Percentiles rank a stretch among this genome's conserved stretches.
These are phyloP conservation scores for Hirtodrosophila alboralis DNA, from an alignment of 2,888 invertebrate species.

Conservation along the genomic window DNA sequence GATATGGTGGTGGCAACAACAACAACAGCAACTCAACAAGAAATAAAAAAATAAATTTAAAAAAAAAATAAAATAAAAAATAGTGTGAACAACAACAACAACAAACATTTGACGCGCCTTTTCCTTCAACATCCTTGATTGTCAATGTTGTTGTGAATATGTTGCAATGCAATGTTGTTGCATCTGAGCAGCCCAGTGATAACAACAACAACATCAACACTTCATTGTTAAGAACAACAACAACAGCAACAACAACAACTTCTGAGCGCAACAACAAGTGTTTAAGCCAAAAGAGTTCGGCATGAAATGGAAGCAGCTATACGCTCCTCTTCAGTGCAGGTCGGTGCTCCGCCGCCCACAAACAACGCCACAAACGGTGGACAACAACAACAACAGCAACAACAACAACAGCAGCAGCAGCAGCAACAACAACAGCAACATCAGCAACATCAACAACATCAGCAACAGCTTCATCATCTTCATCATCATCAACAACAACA, in stretches of 20 bases:
- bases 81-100: conserved; percentile 24
- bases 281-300: conserved; percentile 83
- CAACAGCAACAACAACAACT: conserved; percentile 34
- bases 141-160: conserved; percentile 49
- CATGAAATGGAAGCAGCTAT: conserved; percentile 85
- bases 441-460: conserved; percentile 37
- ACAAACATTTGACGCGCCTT: conserved; percentile 34
- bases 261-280: conserved; percentile 77
- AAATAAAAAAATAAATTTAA: too few species aligned
- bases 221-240: conserved; percentile 15
- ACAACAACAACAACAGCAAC: conserved; percentile 77
- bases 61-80: too few species aligned
- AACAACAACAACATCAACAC: conserved; percentile 38
- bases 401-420: conserved; percentile 64
- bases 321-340: conserved; percentile 85
- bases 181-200: conserved; percentile 56
- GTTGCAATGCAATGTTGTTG: conserved; percentile 73
- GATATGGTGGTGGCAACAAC: conserved; percentile 18
- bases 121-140: not conserved
- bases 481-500: conserved; percentile 57
- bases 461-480: conserved; percentile 50
- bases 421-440: conserved; percentile 49
- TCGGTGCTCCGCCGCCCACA: conserved; percentile 84
- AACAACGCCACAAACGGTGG: conserved; percentile 79
- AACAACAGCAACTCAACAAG: conserved; percentile 20